These are phyloP conservation scores for Epinephelus coioides DNA, from an alignment of 2,797 vertebrate genomes.

Conservation along the genomic window DNA sequence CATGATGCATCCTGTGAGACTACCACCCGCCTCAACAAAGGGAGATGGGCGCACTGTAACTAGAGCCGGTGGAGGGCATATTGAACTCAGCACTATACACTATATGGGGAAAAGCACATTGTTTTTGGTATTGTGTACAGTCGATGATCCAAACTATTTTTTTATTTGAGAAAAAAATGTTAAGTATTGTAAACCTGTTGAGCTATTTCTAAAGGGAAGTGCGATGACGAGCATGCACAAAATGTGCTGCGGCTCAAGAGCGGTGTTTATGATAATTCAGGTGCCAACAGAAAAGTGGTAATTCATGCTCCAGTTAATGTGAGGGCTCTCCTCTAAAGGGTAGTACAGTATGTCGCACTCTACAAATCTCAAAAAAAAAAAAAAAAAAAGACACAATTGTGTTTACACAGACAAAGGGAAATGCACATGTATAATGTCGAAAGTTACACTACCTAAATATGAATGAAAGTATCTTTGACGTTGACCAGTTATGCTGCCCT, in stretches of 20 bases:
- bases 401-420: slow-evolving; percentile 80
- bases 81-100: slow-evolving; percentile 84
- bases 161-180: slow-evolving; percentile 88
- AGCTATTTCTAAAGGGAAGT: slow-evolving; percentile 79
- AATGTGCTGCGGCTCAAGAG: slow-evolving; percentile 63
- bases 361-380: slow-evolving; percentile 24
- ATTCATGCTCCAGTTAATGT: slow-evolving; percentile 30
- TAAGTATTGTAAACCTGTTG: slow-evolving; percentile 82
- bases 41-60: slow-evolving; percentile 42
- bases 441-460: slow-evolving; percentile 83
- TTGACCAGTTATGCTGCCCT: slow-evolving; percentile 82
- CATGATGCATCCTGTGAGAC: slow-evolving; percentile 57
- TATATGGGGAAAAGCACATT: slow-evolving; percentile 85
- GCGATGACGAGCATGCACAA: slow-evolving; percentile 88
- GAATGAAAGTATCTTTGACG: slow-evolving; percentile 79
- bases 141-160: slow-evolving; percentile 91
- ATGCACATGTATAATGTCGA: slow-evolving; percentile 75
- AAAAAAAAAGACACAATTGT: slow-evolving; percentile 53
- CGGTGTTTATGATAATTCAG: slow-evolving; percentile 66
- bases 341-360: slow-evolving; percentile 48
- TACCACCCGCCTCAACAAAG: slow-evolving; percentile 23
- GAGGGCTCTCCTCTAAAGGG: slow-evolving; percentile 40
- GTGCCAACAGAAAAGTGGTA: slow-evolving; percentile 71
- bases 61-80: slow-evolving; percentile 58
- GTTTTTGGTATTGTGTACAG: slow-evolving; percentile 88